A percentile compares a stretch with the other conserved stretches of the same genome.
Conservation (phyloP, 2,113 vertebrate genomes). For the Holacanthus passer region DNA sequence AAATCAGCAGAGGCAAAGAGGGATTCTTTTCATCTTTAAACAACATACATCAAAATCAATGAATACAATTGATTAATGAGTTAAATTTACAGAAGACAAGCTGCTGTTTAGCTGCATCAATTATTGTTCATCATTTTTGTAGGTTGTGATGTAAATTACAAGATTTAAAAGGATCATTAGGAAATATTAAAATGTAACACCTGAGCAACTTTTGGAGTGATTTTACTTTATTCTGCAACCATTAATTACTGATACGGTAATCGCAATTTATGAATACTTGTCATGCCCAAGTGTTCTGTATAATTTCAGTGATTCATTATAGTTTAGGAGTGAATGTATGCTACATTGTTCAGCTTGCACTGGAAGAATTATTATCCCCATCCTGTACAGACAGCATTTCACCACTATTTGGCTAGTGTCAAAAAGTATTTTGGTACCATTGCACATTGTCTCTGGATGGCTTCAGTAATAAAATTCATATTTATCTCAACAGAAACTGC, state of each 20-base stretch:
- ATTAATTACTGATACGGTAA: constrained; percentile 30
- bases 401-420: background rate
- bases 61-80: constrained; percentile 11
- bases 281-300: constrained; percentile 30
- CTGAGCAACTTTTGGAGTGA: constrained; percentile 28
- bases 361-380: constrained; percentile 13
- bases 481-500: constrained; percentile 14
- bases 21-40: constrained; percentile 19
- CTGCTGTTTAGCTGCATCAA: constrained; percentile 38
- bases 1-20: constrained; percentile 14
- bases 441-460: background rate
- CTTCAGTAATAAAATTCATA: constrained; percentile 10
- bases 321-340: constrained; percentile 6
- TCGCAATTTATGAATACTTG: constrained; percentile 48
- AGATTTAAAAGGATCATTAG: constrained; percentile 18
- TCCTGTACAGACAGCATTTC: background rate
- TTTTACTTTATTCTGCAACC: constrained; percentile 10
- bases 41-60: constrained; percentile 45
- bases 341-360: background rate
- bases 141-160: constrained; percentile 28
- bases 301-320: constrained; percentile 37
- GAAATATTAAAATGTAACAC: constrained; percentile 42
- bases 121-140: constrained; percentile 11
- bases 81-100: constrained; percentile 17
- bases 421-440: constrained; percentile 15